Evolutionary conservation across 2,888 invertebrate genomes (phyloP).

Genomic region (Polyommatus icarus): DNA sequence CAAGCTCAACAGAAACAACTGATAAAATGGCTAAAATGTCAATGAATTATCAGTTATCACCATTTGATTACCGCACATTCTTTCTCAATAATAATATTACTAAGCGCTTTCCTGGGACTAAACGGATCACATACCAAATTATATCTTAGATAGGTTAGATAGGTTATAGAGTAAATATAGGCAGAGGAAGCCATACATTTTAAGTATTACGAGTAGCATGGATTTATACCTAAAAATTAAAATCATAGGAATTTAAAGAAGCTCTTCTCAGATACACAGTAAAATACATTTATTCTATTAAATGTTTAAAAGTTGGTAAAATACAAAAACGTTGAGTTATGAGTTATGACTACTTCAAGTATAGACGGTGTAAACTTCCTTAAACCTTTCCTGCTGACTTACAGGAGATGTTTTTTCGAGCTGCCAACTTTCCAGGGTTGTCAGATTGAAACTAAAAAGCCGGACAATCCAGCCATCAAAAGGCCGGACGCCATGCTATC

Average conservation of each 20-base stretch:
- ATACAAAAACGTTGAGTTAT: neutral
- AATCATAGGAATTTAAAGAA: too few species aligned
- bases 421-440: neutral
- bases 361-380: neutral
- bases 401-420: slow-evolving; percentile 5
- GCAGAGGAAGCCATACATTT: too few species aligned
- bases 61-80: too few species aligned
- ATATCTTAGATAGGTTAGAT: too few species aligned
- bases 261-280: neutral
- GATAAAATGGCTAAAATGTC: neutral
- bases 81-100: too few species aligned
- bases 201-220: too few species aligned
- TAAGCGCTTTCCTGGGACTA: too few species aligned
- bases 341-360: slow-evolving; percentile 5
- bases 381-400: neutral
- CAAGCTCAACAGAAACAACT: neutral
- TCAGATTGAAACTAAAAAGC: neutral
- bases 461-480: neutral
- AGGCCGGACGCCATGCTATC: neutral
- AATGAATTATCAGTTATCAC: too few species aligned
- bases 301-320: neutral
- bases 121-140: too few species aligned
- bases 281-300: neutral
- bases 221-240: too few species aligned
- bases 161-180: neutral